A percentile compares a stretch with the other conserved stretches of the same genome.
These are phyloP conservation scores for Thymelicus lineola DNA, from an alignment of 2,888 invertebrate genomes.

Conservation along the genomic window DNA sequence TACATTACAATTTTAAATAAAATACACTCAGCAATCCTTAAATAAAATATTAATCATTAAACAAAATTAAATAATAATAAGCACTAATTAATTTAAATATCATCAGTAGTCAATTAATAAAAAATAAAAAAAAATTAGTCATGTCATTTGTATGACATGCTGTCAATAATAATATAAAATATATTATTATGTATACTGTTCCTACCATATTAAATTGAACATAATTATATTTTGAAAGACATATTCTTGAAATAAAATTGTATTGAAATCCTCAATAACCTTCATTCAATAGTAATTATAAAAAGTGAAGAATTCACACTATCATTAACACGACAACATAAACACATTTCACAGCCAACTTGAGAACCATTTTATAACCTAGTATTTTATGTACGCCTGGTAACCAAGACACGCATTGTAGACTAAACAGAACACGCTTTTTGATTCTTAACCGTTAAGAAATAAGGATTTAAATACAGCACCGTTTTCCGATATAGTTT, in stretches of 20 bases:
- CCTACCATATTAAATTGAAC: too few species aligned
- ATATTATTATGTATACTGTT: too few species aligned
- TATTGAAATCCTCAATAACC: conserved; percentile 6
- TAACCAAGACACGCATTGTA: not conserved
- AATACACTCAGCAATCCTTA: too few species aligned
- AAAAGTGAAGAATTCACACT: conserved; percentile 41
- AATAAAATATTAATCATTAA: too few species aligned
- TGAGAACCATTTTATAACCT: conserved; percentile 43
- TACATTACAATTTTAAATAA: too few species aligned
- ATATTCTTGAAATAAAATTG: not conserved
- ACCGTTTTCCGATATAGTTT: conserved; percentile 1
- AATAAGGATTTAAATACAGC: conserved; percentile 5
- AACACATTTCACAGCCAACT: conserved; percentile 43
- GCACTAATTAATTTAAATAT: too few species aligned
- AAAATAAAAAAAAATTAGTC: too few species aligned
- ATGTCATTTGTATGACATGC: too few species aligned
- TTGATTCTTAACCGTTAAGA: not conserved
- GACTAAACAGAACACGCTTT: conserved; percentile 1
- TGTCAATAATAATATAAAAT: too few species aligned
- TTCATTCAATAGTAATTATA: conserved; percentile 1
- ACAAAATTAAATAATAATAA: too few species aligned
- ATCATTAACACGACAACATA: conserved; percentile 45
- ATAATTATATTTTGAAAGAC: not conserved
- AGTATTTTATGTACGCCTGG: conserved; percentile 29
- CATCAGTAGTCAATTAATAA: too few species aligned